Base-by-base conservation (phyloP, 2,888 invertebrate genomes). In the Entomobrya proxima region DNA sequence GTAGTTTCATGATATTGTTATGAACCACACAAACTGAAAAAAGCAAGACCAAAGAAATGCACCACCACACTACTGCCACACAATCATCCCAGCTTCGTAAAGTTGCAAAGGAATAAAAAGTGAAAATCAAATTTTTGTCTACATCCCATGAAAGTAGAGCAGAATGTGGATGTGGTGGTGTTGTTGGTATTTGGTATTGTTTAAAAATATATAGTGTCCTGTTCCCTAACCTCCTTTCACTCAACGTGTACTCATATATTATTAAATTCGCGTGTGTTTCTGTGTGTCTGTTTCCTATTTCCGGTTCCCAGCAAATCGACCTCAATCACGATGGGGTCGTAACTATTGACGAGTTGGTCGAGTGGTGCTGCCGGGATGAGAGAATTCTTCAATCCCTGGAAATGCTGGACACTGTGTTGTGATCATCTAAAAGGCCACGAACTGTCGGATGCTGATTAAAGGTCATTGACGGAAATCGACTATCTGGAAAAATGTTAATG, bases 281-380 rank as follows among this genome's bases (percentile, higher is more conserved):
- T 15, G 58, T 27, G 24, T 61, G 9, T 9, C 32, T 61, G 9
- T 61, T 1, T 15, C 15, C 61, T 61, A 13, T 27, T 55, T 75
- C 37, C 35, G 21, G 18, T 55, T 75, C 88, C 2, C 93, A 96
- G 96, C 92, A 95, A 91, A 96, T 96, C 92, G 96, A 96, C 92
- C 93, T 94, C 13, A 95, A 96, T 92, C 94, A 95, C 86, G 96
- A 96, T 91, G 96, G 96, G 24, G 95, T 95, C 86, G 95, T 96
- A 90, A 95, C 96, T 6, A 95, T 95, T 80, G 96, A 96, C 91
- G 96, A 96, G 92, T 93, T 96, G 91, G 94, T 95, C 64, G 94
- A 95, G 89, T 96, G 96, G 95, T 95, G 95, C 92, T 94, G 94
- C 72, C 93, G 95, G 87, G 95, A 95, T 92, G 95, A 95, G 89